These are phyloP conservation scores for Drosophila aff. DNA, from an alignment of 1,140 invertebrate genomes.

Conservation along the genomic window DNA sequence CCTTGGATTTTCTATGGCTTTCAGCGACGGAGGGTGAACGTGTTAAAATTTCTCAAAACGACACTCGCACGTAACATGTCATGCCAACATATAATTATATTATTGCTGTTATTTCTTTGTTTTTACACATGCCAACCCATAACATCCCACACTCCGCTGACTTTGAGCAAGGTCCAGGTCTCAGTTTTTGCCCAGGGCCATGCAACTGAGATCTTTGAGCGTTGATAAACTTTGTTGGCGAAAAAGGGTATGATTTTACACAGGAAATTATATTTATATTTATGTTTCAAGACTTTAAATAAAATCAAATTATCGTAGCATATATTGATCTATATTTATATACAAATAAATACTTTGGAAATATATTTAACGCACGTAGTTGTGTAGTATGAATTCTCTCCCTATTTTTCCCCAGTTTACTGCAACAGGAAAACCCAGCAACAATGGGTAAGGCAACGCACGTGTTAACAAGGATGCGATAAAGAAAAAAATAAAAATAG, in stretches of 20 bases:
- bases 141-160: not conserved
- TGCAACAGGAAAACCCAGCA: constrained; percentile 37
- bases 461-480: constrained; percentile 83
- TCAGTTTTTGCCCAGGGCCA: constrained; percentile 37
- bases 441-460: constrained; percentile 64
- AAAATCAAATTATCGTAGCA: not conserved
- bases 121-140: constrained; percentile 48
- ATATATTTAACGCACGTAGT: not conserved
- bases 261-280: not conserved
- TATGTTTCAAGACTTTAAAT: not conserved
- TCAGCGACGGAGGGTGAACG: constrained; percentile 18
- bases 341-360: too few species aligned
- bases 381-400: too few species aligned
- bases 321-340: not conserved
- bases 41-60: constrained; percentile 66
- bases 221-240: constrained; percentile 62
- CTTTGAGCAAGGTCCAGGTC: constrained; percentile 28
- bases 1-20: not conserved
- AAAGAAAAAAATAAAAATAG: constrained; percentile 33
- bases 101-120: constrained; percentile 67
- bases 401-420: constrained; percentile 7
- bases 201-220: constrained; percentile 58
- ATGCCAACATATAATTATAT: constrained; percentile 80
- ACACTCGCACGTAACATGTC: constrained; percentile 80
- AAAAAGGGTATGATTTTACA: constrained; percentile 24